These are phyloP conservation scores for Tiliqua scincoides DNA, from an alignment of 2,113 vertebrate species.

Conservation along the genomic window DNA sequence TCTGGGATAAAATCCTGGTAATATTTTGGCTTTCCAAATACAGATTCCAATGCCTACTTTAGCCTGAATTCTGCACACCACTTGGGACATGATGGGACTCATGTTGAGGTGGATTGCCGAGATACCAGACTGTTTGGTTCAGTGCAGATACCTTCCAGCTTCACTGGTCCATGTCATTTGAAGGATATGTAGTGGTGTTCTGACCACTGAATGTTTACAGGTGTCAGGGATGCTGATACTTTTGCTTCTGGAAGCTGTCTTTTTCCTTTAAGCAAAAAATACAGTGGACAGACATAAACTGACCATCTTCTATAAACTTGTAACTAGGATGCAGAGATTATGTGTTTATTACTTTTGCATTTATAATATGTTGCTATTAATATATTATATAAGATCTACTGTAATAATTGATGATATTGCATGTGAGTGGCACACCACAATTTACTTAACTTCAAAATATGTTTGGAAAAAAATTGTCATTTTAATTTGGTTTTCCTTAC, in stretches of 20 bases:
- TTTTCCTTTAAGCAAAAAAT: slow-evolving; percentile 23
- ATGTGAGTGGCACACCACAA: slow-evolving; percentile 11
- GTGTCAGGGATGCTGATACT: slow-evolving; percentile 80
- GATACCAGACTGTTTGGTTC: slow-evolving; percentile 73
- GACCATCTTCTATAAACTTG: slow-evolving; percentile 23
- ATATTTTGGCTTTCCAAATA: slow-evolving; percentile 65
- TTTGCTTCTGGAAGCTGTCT: slow-evolving; percentile 50
- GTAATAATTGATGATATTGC: slow-evolving; percentile 14
- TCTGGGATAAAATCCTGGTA: slow-evolving; percentile 49
- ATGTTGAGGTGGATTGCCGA: slow-evolving; percentile 70
- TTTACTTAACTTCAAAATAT: slow-evolving; percentile 43
- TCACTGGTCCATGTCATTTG: slow-evolving; percentile 81
- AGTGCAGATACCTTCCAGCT: slow-evolving; percentile 74
- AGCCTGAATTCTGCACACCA: slow-evolving; percentile 21
- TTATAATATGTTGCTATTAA: neutral
- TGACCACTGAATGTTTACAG: slow-evolving; percentile 80
- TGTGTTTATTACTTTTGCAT: neutral
- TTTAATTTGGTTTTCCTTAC: slow-evolving; percentile 6
- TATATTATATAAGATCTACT: neutral
- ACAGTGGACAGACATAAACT: slow-evolving; percentile 43
- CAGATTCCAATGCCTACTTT: slow-evolving; percentile 42
- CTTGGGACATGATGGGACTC: slow-evolving; percentile 57
- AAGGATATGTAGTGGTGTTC: slow-evolving; percentile 79
- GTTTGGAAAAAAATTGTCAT: neutral
- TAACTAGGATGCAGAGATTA: slow-evolving; percentile 7